Base-by-base conservation (phyloP, 2,797 vertebrate genomes). In the Semaprochilodus insignis region DNA sequence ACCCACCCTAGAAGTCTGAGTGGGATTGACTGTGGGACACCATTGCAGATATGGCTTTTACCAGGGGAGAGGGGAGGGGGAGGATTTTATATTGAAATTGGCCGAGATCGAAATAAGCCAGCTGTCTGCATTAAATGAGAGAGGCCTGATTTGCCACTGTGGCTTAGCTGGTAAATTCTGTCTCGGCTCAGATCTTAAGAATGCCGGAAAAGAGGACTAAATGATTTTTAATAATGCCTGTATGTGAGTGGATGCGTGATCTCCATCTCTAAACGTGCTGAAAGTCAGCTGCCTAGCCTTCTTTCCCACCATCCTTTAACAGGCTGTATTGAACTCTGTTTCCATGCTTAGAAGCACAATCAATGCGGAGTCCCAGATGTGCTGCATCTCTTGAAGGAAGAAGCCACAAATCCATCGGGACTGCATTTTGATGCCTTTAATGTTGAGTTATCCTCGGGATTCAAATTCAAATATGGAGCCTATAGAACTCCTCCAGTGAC, bases 1-100 rank as follows among this genome's bases (percentile, higher is more conserved):
- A 70, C 36, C 19, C 34, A 69, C 36, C 36, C 40, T 72, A 51
- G 54, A 72, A 27, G 25, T 54, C 70, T 72, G 16, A 54, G 70
- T 54, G 19, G 70, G 48, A 72, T 31, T 72, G 70, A 27, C 51
- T 54, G 44, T 72, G 48, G 70, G 36, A 23, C 23, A 10, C 15
- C 48, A 54, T 14, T 4, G 48, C 25, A 72, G 10, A 54, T 72
- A 51, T 14, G n/a, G 67, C 44, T 44, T 25, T 48, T 71, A 71
- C 31, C 31, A 31, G 31, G 31, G 3, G 44, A 71, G 13, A 21
- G 40, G 2, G 44, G 54, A 4, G 14, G 48, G 25, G 25, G 19
- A 55, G 6, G 54, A 60, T 36, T n/a, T 34, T 3, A 27, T 52
- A 17, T 36, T 59, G 34, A 57, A 40, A 36, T 34, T 34, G 52